A percentile compares a stretch with the other conserved stretches of the same genome.
These are phyloP conservation scores for Leuctra nigra DNA, from an alignment of 2,888 invertebrate genomes.

Conservation along the genomic window DNA sequence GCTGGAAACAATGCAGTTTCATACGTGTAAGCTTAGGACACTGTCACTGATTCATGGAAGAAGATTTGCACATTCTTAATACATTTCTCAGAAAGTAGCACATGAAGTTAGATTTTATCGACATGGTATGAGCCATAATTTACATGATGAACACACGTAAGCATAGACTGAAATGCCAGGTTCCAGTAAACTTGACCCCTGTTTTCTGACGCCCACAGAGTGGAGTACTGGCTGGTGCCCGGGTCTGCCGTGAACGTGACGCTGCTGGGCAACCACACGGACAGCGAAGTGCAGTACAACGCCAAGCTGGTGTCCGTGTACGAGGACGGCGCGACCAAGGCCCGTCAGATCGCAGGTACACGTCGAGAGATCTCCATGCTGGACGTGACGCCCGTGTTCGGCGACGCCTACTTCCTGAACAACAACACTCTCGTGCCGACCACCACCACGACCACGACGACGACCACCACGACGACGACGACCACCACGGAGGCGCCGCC, in stretches of 20 bases:
- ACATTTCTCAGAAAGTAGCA: too few relatives aligned
- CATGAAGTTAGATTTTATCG: too few relatives aligned
- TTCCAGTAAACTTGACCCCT: neutral
- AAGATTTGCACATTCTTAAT: too few relatives aligned
- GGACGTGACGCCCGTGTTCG: slow-evolving; percentile 63
- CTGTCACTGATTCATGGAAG: too few relatives aligned
- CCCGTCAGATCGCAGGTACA: slow-evolving; percentile 55
- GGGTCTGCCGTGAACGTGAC: slow-evolving; percentile 80
- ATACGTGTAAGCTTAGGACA: too few relatives aligned
- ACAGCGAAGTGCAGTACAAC: slow-evolving; percentile 66
- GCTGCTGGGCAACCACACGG: slow-evolving; percentile 63
- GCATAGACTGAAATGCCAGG: too few relatives aligned
- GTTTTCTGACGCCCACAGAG: slow-evolving; percentile 37
- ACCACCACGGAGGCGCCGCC: slow-evolving; percentile 36
- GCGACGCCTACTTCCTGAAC: slow-evolving; percentile 67
- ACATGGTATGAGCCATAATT: too few relatives aligned
- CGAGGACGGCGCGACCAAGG: slow-evolving; percentile 51
- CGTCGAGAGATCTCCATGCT: slow-evolving; percentile 56
- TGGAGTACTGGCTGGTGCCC: slow-evolving; percentile 61
- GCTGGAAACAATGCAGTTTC: too few relatives aligned
- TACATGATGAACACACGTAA: too few relatives aligned
- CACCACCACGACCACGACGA: slow-evolving; percentile 46
- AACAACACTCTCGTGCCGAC: slow-evolving; percentile 75
- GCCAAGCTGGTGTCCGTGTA: slow-evolving; percentile 65
- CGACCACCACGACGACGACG: slow-evolving; percentile 30